A percentile compares a stretch with the other conserved stretches of the same genome.
phyloP scores from a whole-genome alignment of 2,888 invertebrate species.

The Drosophila ustulata region DNA sequence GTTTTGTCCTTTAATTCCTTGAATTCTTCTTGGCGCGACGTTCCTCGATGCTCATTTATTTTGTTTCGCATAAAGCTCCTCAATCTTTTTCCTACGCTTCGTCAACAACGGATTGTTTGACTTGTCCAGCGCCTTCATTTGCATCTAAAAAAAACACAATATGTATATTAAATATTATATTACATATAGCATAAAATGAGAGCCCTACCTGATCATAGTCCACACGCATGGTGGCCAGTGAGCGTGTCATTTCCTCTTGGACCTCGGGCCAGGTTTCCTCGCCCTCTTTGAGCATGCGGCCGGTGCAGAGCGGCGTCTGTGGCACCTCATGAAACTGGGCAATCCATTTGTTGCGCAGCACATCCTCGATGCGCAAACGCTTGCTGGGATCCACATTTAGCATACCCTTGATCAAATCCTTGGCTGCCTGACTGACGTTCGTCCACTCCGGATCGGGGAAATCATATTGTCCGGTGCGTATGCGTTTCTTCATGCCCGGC shows the following conservation, averaged over 20 bases:
- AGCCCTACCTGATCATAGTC: conserved; percentile 93
- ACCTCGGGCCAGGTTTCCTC: conserved; percentile 98
- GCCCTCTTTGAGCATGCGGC: conserved; percentile 94
- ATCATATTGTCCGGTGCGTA: conserved; percentile 97
- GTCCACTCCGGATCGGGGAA: conserved; percentile 99
- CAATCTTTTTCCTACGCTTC: conserved; percentile 89
- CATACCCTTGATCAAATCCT: conserved; percentile 97
- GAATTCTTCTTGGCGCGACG: not conserved
- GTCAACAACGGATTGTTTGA: conserved; percentile 96
- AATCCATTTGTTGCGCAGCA: conserved; percentile 95
- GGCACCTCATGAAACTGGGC: conserved; percentile 94
- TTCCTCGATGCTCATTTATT: conserved; percentile 43
- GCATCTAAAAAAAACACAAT: conserved; percentile 86
- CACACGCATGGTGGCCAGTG: conserved; percentile 98
- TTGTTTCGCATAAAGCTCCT: conserved; percentile 64
- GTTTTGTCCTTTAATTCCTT: conserved; percentile 44
- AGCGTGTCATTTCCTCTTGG: conserved; percentile 99
- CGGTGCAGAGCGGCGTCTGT: conserved; percentile 97
- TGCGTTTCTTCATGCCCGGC: conserved; percentile 98
- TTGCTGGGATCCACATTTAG: conserved; percentile 97
- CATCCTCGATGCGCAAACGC: conserved; percentile 95
- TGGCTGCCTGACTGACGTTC: conserved; percentile 96
- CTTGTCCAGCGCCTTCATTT: conserved; percentile 96
- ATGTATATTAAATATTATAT: not conserved
- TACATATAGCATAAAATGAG: not conserved